phyloP scores from a whole-genome alignment of 2,888 invertebrate species.

The Philopedon plagiatum region DNA sequence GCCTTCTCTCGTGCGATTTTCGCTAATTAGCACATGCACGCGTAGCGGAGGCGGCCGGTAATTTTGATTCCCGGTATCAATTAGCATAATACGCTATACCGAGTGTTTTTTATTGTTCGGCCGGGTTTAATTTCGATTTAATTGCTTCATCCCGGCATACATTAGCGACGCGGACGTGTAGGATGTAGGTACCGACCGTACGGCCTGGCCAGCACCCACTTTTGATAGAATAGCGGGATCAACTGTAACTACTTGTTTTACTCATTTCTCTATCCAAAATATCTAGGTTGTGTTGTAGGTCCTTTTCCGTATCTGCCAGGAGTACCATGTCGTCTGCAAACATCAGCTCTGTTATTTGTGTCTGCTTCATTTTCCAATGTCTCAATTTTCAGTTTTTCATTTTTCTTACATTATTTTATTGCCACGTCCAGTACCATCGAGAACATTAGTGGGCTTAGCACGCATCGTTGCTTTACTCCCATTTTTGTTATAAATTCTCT shows the following conservation, averaged over 20 bases:
- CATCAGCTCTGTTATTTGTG: no score
- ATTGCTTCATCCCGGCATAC: constrained; percentile 39
- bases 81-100: constrained; percentile 23
- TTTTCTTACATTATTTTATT: no score
- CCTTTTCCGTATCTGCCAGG: no score
- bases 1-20: not conserved
- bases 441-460: no score
- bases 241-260: constrained; percentile 21
- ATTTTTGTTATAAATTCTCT: no score
- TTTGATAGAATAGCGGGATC: constrained; percentile 23
- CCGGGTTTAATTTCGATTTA: constrained; percentile 23
- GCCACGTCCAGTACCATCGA: no score
- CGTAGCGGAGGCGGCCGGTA: constrained; percentile 16
- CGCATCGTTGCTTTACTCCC: no score
- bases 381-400: no score
- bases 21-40: constrained; percentile 19
- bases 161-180: constrained; percentile 38
- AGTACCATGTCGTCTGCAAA: no score
- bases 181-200: not conserved
- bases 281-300: no score
- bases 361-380: no score
- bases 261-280: constrained; percentile 1
- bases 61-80: constrained; percentile 24
- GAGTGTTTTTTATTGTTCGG: constrained; percentile 30
- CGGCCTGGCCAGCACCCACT: constrained; percentile 32